phyloP scores from a whole-genome alignment of 2,797 vertebrate species.

The Melanotaenia boesemani region DNA sequence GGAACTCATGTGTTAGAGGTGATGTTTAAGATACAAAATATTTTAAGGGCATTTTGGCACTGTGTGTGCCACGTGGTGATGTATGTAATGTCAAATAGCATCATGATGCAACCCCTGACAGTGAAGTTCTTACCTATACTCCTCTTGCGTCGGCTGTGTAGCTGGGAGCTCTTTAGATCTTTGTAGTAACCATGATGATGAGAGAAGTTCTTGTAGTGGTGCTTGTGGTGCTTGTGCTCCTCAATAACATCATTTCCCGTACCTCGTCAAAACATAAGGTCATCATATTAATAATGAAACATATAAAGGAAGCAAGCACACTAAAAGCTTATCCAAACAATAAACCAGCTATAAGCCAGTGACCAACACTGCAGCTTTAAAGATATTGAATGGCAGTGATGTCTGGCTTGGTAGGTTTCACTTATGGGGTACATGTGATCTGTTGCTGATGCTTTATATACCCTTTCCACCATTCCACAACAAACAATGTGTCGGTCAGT shows the following conservation, averaged over 20 bases:
- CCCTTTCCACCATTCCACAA: constrained; percentile 67
- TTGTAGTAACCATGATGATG: constrained; percentile 81
- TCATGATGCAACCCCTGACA: constrained; percentile 43
- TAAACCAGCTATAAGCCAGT: constrained; percentile 21
- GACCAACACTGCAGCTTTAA: constrained; percentile 32
- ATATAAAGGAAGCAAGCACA: constrained; percentile 21
- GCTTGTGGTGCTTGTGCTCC: constrained; percentile 83
- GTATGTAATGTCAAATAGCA: constrained; percentile 25
- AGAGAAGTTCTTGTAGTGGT: constrained; percentile 83
- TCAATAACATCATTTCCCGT: constrained; percentile 89
- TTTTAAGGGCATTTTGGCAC: constrained; percentile 44
- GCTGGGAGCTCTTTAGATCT: constrained; percentile 89
- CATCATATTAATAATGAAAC: constrained; percentile 72
- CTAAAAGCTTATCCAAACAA: constrained; percentile 41
- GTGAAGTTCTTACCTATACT: constrained; percentile 89
- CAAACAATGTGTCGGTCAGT: constrained; percentile 63
- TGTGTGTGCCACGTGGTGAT: constrained; percentile 39
- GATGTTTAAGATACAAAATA: constrained; percentile 45
- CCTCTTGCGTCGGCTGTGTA: constrained; percentile 91
- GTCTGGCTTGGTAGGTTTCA: constrained; percentile 41
- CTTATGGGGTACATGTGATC: constrained; percentile 40
- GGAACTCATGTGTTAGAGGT: constrained; percentile 41
- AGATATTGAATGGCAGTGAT: constrained; percentile 43
- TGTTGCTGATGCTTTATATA: constrained; percentile 58
- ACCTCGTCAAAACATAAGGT: constrained; percentile 79